Evolutionary conservation across 64 coral and sea anemone genomes (phyloP), one percentile per base, ranked within the genome.

Genomic region (Stylophora pistillata): DNA sequence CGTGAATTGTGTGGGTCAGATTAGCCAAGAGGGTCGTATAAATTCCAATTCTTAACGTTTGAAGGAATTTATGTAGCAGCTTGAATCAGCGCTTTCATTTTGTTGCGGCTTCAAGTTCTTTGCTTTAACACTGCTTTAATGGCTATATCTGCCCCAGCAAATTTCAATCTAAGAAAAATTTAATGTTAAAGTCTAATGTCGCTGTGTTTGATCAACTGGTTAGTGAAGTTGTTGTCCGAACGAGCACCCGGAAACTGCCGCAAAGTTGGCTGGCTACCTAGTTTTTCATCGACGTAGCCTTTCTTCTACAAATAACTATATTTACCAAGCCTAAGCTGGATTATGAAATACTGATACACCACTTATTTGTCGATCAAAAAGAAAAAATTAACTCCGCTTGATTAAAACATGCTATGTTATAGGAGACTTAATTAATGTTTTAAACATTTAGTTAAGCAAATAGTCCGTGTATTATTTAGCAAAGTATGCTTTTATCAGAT

Each of bases 181-280:
- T 66, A 66, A 26, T 9, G 18, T 68, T 34, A 21, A 10, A 68
- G 27, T 52, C 5, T 21, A 23, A 53, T 37, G 10, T 21, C 63
- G 6, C 2, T 3, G 37, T 41, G 37, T 41, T 41, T 41, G 37
- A 6, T 63, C 15, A 68, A n/a, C 17, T 47, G 12, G 33, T 66
- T 37, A 11, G 13, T 78, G 15, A 28, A 12, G 15, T 32, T 5
- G 6, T 41, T 14, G 53, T 10, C 4, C 7, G 33, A 52, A 65
- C 60, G 15, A 53, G 18, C 30, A 82, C 80, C 61, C 80, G 80
- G 80, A 83, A 83, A 83, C 61, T 66, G 34, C 12, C 18, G 33
- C 17, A 69, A 68, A 18, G 47, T 81, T 21, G 20, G 63, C n/a
- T 66, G 63, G 30, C 78, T 64, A 53, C 2, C 21, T 13, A 55